Conservation (phyloP, 2,797 vertebrate genomes). For the Mastacembelus armatus region DNA sequence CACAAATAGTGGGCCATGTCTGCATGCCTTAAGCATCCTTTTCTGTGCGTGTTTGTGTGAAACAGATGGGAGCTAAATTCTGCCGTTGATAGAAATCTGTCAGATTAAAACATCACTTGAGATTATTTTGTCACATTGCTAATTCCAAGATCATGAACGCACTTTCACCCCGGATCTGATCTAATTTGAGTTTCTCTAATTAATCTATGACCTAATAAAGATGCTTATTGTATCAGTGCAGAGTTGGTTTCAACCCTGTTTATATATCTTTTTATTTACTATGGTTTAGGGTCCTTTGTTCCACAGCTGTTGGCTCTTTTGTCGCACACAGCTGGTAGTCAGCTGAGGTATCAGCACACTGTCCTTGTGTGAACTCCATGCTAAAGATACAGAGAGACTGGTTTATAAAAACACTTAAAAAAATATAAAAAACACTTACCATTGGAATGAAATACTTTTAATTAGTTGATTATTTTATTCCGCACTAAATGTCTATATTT, state of each 20-base stretch:
- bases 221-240: background rate
- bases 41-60: conserved; percentile 24
- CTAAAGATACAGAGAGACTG: conserved; percentile 9
- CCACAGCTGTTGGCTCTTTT: conserved; percentile 34
- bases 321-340: conserved; percentile 44
- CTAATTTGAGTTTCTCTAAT: too few relatives aligned
- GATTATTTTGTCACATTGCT: too few relatives aligned
- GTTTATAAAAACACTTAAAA: too few relatives aligned
- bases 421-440: too few relatives aligned
- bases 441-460: too few relatives aligned
- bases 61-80: conserved; percentile 48
- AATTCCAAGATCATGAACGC: too few relatives aligned
- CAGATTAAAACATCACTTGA: conserved; percentile 55
- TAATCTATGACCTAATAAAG: background rate
- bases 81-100: conserved; percentile 46
- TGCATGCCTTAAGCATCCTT: conserved; percentile 16
- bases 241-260: background rate
- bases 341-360: conserved; percentile 41
- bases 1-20: conserved; percentile 27
- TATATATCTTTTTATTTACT: conserved; percentile 21
- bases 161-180: too few relatives aligned
- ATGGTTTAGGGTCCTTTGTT: conserved; percentile 20
- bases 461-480: too few relatives aligned
- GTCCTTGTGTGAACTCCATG: conserved; percentile 32
- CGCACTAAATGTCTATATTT: too few relatives aligned